phyloP scores from a whole-genome alignment of 2,797 vertebrate species.

The Eulemur rubriventer region DNA sequence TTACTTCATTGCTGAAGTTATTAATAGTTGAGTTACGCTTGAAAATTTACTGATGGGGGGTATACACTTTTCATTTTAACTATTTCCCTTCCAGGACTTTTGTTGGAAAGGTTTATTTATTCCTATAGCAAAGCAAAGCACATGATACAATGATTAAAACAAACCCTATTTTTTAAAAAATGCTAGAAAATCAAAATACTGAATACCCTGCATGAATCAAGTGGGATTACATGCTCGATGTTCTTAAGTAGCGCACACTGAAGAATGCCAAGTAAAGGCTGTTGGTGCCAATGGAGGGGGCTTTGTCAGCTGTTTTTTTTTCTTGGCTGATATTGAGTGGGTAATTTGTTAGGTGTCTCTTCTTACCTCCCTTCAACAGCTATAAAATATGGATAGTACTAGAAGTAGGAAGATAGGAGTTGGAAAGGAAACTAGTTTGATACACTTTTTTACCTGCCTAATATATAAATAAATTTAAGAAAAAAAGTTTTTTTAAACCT shows the following conservation, averaged over 20 bases:
- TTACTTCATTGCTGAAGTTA: conserved; percentile 55
- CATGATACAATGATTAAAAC: background rate
- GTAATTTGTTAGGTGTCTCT: background rate
- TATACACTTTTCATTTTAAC: conserved; percentile 34
- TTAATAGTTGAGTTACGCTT: background rate
- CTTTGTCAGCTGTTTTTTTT: background rate
- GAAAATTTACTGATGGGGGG: background rate
- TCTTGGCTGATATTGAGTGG: background rate
- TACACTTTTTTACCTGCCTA: background rate
- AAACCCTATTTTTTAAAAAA: background rate
- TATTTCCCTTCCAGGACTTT: conserved; percentile 11
- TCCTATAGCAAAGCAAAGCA: background rate
- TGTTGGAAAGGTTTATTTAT: conserved; percentile 28
- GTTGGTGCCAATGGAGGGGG: background rate
- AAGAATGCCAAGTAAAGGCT: background rate
- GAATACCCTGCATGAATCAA: background rate
- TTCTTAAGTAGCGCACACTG: background rate
- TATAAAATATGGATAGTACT: background rate
- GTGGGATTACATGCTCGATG: background rate
- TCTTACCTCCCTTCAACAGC: background rate
- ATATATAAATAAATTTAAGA: background rate
- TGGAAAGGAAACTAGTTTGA: background rate
- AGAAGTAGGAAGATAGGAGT: background rate
- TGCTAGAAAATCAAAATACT: conserved; percentile 15
- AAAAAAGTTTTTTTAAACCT: background rate